Base-by-base conservation (phyloP, 2,113 vertebrate species). In the Cyanoderma ruficeps region DNA sequence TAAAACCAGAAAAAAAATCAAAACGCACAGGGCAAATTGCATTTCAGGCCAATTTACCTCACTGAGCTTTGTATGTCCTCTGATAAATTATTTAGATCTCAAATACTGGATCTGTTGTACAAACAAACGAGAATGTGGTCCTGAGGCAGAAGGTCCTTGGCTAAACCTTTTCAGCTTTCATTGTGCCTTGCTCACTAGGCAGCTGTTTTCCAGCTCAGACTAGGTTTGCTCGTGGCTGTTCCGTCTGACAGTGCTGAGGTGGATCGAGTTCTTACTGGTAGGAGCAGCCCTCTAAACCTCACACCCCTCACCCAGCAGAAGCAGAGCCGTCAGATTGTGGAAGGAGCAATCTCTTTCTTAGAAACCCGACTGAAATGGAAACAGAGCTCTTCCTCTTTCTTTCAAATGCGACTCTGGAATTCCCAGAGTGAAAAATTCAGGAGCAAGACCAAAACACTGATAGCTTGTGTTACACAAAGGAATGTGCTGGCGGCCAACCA, bases 351-450 rank as follows among this genome's bases (percentile, higher is more conserved):
- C 2, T 3, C 65, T 83, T 88, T 92, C 80, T 87, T 81, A 76
- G 90, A 90, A 91, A 90, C 49, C 39, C 39, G 59, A 4, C 74
- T 83, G 79, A 91, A 92, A 64, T 88, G 64, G 70, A 81, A 97
- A 86, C 63, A 89, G 87, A 72, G 65, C 50, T 77, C 41, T 86
- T 94, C 68, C 82, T 91, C 46, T 79, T 87, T 19, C 60, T 46
- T 76, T 90, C 49, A 94, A 64, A 82, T 60, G 47, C 56, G 69
- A 44, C 71, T 69, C 39, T 87, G 68, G 63, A 75, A 89, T 84
- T 83, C 78, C 81, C 77, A 10, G 90, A 90, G 68, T 60, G n/a
- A 92, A 77, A 96, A 87, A 93, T 84, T 82, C 87, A 49, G 88
- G 82, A 83, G 68, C n/a, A 49, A 88, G 57, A 78, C 1, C 2